Evolutionary conservation across 2,797 vertebrate genomes (phyloP), one percentile per base, ranked within the genome.

Genomic region (Acropternis orthonyx): DNA sequence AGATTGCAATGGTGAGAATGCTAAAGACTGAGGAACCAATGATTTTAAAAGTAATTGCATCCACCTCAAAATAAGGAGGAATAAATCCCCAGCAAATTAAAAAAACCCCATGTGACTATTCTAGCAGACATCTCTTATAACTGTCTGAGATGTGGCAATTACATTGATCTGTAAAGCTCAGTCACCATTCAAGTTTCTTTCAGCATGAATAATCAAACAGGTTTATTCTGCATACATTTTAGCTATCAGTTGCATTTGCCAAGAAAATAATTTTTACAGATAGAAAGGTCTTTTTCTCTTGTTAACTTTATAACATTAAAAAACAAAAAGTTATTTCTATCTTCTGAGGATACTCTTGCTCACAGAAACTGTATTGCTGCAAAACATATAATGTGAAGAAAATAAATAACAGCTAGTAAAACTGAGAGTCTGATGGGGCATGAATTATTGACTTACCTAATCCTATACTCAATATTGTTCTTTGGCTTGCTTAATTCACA

Each of bases 181-280:
- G 41, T 94, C 44, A 76, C 6, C 16, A 79, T 61, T 26, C 43
- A 46, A 68, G 23, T 20, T 88, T 68, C n/a, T 81, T 85, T 86
- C 32, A 72, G 69, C 54, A 10, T 26, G 39, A 96, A 75, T 83
- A 86, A 93, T 46, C 68, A 92, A 39, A 76, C 18, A 68, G 14
- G 67, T 89, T 91, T 76, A 55, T 62, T 95, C 72, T 95, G 71
- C 14, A 72, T 63, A 80, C 26, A 81, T 94, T 93, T 54, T 86
- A 89, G 73, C n/a, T 85, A 89, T 16, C 41, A 82, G 27, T 4
- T 63, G 19, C 67, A 12, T 75, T 92, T 95, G 92, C 65, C 71
- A 75, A 78, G 44, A 92, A 95, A 93, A 83, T 30, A 1, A 23
- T 48, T 49, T 93, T 93, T 55, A 83, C 68, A 34, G 66, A 74